phyloP scores from a whole-genome alignment of 2,888 invertebrate species.

The Monopis laevigella region DNA sequence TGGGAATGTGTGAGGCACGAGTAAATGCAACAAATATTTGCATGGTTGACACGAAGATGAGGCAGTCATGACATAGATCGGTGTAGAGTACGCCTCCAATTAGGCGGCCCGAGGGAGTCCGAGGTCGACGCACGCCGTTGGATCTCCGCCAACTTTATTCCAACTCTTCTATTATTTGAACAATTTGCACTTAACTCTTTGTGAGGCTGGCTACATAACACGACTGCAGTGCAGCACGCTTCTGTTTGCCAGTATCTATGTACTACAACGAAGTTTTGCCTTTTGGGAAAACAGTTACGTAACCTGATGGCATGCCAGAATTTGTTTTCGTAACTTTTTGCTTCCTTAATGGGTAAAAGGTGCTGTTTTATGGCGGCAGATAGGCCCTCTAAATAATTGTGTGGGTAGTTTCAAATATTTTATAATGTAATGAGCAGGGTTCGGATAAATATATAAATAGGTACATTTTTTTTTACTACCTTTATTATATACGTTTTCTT shows the following conservation, averaged over 20 bases:
- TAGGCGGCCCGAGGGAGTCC: slow-evolving; percentile 29
- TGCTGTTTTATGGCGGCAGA: too few species aligned
- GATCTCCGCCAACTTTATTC: slow-evolving; percentile 33
- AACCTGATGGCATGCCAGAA: too few species aligned
- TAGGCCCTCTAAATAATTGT: too few species aligned
- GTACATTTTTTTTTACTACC: too few species aligned
- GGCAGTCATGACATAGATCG: slow-evolving; percentile 17
- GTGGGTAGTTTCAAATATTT: too few species aligned
- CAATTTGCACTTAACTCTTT: slow-evolving; percentile 35
- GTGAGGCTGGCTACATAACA: slow-evolving; percentile 9
- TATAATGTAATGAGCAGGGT: too few species aligned
- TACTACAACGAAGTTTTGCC: slow-evolving; percentile 8
- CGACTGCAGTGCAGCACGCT: slow-evolving; percentile 7
- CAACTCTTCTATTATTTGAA: slow-evolving; percentile 39
- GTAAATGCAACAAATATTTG: slow-evolving; percentile 22
- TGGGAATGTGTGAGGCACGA: slow-evolving; percentile 25
- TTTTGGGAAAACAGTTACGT: neutral
- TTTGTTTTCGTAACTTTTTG: too few species aligned
- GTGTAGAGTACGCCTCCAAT: slow-evolving; percentile 32
- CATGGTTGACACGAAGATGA: slow-evolving; percentile 19
- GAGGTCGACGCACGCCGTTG: slow-evolving; percentile 40
- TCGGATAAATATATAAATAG: too few species aligned
- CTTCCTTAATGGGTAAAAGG: too few species aligned
- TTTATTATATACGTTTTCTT: too few species aligned
- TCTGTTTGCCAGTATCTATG: slow-evolving; percentile 1